Conservation (phyloP, 2,797 vertebrate species). For the Scyliorhinus canicula region DNA sequence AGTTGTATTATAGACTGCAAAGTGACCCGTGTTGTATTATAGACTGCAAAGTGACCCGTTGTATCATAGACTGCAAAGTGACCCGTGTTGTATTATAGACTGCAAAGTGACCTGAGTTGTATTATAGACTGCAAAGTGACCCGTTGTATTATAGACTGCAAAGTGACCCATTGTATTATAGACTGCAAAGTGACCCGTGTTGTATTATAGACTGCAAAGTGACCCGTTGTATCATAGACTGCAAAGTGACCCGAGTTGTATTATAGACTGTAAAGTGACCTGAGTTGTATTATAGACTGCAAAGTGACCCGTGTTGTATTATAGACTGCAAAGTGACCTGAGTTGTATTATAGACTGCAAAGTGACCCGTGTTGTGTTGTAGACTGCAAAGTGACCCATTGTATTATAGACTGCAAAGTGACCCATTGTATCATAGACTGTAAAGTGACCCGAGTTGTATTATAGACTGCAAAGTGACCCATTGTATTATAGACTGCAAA, state of each 20-base stretch:
- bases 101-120: neutral
- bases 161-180: neutral
- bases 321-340: neutral
- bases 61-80: too few relatives aligned
- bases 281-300: neutral
- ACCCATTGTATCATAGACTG: too few relatives aligned
- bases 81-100: neutral
- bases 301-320: neutral
- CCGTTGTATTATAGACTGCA: neutral
- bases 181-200: neutral
- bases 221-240: too few relatives aligned
- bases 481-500: neutral
- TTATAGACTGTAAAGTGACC: neutral
- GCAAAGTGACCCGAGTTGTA: too few relatives aligned
- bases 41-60: neutral
- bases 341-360: neutral
- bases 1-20: neutral
- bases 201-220: neutral
- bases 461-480: neutral
- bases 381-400: neutral
- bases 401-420: neutral
- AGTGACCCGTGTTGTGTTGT: neutral
- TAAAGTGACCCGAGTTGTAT: too few relatives aligned
- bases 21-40: neutral
- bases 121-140: neutral